These are phyloP conservation scores for Oreochromis aureus DNA, from an alignment of 2,113 vertebrate species.

Conservation along the genomic window DNA sequence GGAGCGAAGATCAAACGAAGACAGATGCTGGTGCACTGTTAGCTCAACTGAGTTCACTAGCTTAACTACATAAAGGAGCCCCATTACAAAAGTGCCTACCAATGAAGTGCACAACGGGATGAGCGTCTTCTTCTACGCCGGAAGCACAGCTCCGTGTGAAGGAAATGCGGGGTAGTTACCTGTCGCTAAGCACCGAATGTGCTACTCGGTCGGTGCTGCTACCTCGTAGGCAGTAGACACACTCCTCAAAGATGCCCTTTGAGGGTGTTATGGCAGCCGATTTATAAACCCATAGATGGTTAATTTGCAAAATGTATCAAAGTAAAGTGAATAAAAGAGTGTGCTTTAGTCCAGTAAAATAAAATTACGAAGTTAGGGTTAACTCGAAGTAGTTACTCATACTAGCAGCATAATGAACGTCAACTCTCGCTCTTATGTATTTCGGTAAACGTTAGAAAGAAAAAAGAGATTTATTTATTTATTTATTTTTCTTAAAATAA, in stretches of 20 bases:
- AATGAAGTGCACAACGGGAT: neutral
- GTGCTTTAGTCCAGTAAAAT: neutral
- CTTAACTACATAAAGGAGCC: neutral
- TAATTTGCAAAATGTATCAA: neutral
- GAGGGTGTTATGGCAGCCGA: neutral
- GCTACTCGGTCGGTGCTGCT: neutral
- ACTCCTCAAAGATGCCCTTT: no score
- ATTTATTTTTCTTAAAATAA: neutral
- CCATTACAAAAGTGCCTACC: neutral
- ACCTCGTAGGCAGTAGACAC: neutral
- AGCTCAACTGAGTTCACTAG: neutral
- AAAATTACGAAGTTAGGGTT: neutral
- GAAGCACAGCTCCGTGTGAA: neutral
- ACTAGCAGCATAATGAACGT: neutral
- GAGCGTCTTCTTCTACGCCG: slow-evolving; percentile 31
- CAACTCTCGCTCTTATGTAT: neutral
- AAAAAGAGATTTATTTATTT: rapidly evolving
- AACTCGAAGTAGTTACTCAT: neutral
- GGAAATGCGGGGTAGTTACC: neutral
- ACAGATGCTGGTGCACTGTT: neutral
- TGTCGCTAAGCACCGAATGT: neutral
- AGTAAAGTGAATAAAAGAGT: neutral
- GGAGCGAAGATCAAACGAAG: neutral
- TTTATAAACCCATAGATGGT: neutral
- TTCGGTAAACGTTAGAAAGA: neutral